A percentile compares a stretch with the other conserved stretches of the same genome.
phyloP scores from a whole-genome alignment of 2,113 vertebrate species.

The Istiophorus platypterus region DNA sequence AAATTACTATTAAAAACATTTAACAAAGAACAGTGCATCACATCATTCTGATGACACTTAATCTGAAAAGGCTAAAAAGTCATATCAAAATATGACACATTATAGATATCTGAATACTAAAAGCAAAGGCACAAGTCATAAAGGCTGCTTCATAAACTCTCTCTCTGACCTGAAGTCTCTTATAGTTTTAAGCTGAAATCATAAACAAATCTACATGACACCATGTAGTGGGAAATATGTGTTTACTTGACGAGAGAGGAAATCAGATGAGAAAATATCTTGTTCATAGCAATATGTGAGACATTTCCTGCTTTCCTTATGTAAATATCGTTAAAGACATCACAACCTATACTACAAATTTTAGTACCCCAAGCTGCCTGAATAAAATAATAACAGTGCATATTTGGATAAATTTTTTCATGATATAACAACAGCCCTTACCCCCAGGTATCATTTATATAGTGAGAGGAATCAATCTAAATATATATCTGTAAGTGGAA shows the following conservation, averaged over 20 bases:
- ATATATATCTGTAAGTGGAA: too few relatives aligned
- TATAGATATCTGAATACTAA: neutral
- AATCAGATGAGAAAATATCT: neutral
- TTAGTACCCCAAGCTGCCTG: too few relatives aligned
- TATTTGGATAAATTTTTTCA: too few relatives aligned
- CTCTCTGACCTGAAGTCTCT: conserved; percentile 5
- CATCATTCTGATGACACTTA: neutral
- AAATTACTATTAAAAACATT: neutral
- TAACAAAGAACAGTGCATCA: neutral
- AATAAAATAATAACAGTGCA: too few relatives aligned
- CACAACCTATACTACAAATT: too few relatives aligned
- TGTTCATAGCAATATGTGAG: neutral
- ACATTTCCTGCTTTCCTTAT: neutral
- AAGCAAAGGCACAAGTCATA: conserved; percentile 6
- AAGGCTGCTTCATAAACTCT: conserved; percentile 22
- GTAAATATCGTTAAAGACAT: too few relatives aligned
- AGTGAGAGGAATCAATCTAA: too few relatives aligned
- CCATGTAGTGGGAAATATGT: neutral
- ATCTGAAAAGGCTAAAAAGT: neutral
- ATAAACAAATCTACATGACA: conserved; percentile 9
- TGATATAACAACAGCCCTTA: too few relatives aligned
- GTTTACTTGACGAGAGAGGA: neutral
- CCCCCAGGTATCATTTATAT: too few relatives aligned
- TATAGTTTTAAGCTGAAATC: neutral
- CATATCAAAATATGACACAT: neutral